Evolutionary conservation across 2,113 vertebrate genomes (phyloP), one percentile per base, ranked within the genome.

Genomic region (Todiramphus chloris): DNA sequence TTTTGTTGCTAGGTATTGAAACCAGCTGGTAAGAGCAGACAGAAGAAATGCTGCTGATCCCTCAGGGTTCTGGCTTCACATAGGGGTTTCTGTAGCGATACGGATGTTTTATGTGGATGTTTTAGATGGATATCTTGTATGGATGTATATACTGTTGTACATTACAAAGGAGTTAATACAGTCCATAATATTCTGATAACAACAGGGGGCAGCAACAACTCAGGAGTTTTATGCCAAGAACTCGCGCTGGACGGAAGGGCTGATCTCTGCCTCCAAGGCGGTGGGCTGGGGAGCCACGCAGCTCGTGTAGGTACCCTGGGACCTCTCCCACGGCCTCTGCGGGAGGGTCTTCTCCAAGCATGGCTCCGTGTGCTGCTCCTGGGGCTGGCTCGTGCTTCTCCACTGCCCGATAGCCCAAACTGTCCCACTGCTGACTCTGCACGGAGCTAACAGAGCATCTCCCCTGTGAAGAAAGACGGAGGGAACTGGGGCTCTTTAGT

Each of bases 281-380:
- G 99, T 99, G 72, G 99, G 99, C 96, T 99, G 99, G 99, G 99
- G 99, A 84, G 99, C 99, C 67, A 99, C 99, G 0, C 98, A 99
- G 98, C 98, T 99, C 77, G 99, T 99, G 99, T 99, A 99, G 97
- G 99, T 99, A 85, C 44, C 87, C 37, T 4, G 4, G 39, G 13
- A 16, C 21, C 60, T 68, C 30, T 83, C 46, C 73, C 37, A 53
- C 20, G 13, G 21, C 67, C 33, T 12, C 31, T 69, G 41, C 0
- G 0, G 21, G 56, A 48, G 20, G 62, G 37, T 63, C 13, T 24
- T 59, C 24, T 44, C 72, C 2, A 13, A 6, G 25, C 55, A 56
- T 5, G 0, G 48, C 77, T 63, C 76, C 16, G 0, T 2, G 43
- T 44, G 72, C 58, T 76, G 48, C 10, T 0, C 16, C 55, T 4